Conservation (phyloP, 2,888 invertebrate species). For the Leptinotarsa juncta region DNA sequence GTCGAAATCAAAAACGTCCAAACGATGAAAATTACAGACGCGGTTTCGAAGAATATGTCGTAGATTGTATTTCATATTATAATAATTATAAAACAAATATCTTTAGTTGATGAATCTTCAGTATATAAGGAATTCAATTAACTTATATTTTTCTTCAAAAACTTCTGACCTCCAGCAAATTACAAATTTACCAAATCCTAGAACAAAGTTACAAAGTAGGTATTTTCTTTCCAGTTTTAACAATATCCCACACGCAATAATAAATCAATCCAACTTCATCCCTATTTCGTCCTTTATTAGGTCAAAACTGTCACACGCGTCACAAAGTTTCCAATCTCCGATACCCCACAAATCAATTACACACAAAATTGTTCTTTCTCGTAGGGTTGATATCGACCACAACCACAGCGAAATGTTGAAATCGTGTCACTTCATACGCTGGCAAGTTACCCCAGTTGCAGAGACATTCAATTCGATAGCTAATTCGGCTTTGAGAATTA, state of each 20-base stretch:
- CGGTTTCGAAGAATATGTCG: too few species aligned
- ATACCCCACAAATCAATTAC: constrained; percentile 20
- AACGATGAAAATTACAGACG: too few species aligned
- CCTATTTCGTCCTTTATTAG: neutral
- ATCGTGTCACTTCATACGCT: constrained; percentile 19
- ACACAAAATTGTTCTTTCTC: constrained; percentile 7
- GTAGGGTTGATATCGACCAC: constrained; percentile 22
- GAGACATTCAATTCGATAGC: constrained; percentile 40
- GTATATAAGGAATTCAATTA: neutral
- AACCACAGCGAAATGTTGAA: constrained; percentile 4
- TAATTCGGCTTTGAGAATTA: constrained; percentile 44
- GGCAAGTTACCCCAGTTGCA: constrained; percentile 12
- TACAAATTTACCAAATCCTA: neutral
- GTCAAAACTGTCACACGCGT: constrained; percentile 17
- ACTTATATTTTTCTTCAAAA: neutral
- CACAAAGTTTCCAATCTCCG: constrained; percentile 7
- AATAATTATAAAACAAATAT: too few species aligned
- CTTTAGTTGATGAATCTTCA: too few species aligned
- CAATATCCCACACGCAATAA: neutral
- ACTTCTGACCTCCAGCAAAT: neutral
- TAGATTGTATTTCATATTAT: too few species aligned
- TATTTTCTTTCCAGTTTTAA: neutral
- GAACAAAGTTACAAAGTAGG: neutral
- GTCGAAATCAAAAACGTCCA: too few species aligned
- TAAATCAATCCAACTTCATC: constrained; percentile 13